Conservation (phyloP, 1,140 invertebrate species). For the Diuraphis noxia region DNA sequence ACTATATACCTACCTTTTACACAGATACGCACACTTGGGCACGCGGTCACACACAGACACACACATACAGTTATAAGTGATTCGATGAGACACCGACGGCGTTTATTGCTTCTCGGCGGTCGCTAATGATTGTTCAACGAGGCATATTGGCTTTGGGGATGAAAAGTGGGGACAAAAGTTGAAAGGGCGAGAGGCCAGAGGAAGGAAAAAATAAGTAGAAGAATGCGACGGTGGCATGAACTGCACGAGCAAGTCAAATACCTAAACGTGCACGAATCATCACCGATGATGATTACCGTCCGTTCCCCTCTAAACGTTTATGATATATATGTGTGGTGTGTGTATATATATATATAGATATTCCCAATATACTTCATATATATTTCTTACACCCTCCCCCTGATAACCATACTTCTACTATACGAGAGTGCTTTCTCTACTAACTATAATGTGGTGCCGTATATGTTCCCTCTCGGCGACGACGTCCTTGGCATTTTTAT, state of each 20-base stretch:
- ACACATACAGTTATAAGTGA: neutral
- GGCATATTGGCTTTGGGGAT: conserved; percentile 1
- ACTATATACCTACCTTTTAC: conserved; percentile 32
- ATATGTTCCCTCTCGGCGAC: neutral
- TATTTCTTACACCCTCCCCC: neutral
- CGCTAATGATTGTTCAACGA: conserved; percentile 41
- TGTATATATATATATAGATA: neutral
- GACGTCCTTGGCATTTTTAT: conserved; percentile 40
- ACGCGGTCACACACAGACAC: neutral
- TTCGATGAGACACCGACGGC: neutral
- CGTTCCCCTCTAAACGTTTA: neutral
- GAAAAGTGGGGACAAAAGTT: neutral
- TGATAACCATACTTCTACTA: neutral
- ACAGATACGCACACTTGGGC: neutral
- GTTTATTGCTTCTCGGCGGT: conserved; percentile 34
- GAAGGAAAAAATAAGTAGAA: conserved; percentile 33
- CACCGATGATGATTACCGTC: conserved; percentile 26
- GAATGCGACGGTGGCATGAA: conserved; percentile 7
- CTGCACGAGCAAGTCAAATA: conserved; percentile 5
- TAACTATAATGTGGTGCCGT: neutral
- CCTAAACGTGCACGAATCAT: conserved; percentile 45
- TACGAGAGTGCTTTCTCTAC: conserved; percentile 5
- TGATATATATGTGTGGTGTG: neutral
- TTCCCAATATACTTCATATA: conserved; percentile 10
- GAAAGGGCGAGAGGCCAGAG: neutral